Percentiles rank a stretch among this genome's conserved stretches.
Conservation (phyloP, 2,888 invertebrate species). For the Calliphora vomitoria region DNA sequence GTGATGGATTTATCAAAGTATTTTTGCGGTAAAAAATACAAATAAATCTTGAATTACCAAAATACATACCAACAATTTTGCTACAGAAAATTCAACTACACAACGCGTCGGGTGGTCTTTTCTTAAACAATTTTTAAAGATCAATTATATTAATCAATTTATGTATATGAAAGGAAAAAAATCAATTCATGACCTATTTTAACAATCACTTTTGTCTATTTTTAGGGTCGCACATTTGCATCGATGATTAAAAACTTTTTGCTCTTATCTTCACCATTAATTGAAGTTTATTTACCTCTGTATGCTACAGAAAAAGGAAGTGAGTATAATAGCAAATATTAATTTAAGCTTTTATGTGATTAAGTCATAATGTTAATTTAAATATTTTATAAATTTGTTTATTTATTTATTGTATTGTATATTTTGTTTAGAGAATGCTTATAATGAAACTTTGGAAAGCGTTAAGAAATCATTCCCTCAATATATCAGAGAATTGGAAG, state of each 20-base stretch:
- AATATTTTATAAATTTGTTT: slow-evolving; percentile 2
- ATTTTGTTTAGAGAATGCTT: slow-evolving; percentile 85
- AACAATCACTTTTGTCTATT: slow-evolving; percentile 59
- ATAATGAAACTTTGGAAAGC: slow-evolving; percentile 90
- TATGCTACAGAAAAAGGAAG: slow-evolving; percentile 90
- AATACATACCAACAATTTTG: background rate
- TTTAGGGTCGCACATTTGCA: slow-evolving; percentile 92
- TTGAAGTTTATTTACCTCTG: slow-evolving; percentile 89
- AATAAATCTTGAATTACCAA: slow-evolving; percentile 20
- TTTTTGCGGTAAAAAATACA: slow-evolving; percentile 23
- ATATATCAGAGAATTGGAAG: slow-evolving; percentile 92
- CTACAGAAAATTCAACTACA: slow-evolving; percentile 2
- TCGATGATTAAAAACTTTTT: slow-evolving; percentile 90
- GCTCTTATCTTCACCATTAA: slow-evolving; percentile 86
- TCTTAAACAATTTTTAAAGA: slow-evolving; percentile 4
- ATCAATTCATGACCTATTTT: slow-evolving; percentile 5
- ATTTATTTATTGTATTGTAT: slow-evolving; percentile 1
- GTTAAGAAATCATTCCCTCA: slow-evolving; percentile 91
- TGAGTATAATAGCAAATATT: slow-evolving; percentile 76
- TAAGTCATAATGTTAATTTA: background rate
- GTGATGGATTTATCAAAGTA: slow-evolving; percentile 68
- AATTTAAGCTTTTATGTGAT: background rate
- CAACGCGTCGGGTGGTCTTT: slow-evolving; percentile 32
- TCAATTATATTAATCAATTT: slow-evolving; percentile 17
- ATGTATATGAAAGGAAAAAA: background rate